A percentile compares a stretch with the other conserved stretches of the same genome.
phyloP scores from a whole-genome alignment of 2,113 vertebrate genomes.

The Circaetus gallicus region DNA sequence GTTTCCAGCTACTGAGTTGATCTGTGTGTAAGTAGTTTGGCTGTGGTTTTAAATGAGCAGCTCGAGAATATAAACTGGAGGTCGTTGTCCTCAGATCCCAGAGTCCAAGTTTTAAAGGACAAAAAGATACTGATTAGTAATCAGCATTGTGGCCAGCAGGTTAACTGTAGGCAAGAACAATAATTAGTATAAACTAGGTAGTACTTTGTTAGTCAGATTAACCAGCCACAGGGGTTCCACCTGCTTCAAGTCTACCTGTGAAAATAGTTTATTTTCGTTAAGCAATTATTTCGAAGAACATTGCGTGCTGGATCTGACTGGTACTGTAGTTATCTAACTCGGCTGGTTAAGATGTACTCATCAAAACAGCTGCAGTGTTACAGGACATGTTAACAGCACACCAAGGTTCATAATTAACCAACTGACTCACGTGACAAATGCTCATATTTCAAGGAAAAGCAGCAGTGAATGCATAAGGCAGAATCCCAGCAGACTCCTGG shows the following conservation, averaged over 20 bases:
- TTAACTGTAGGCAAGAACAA: neutral
- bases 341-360: neutral
- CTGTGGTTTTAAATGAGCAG: neutral
- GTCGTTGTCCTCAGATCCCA: neutral
- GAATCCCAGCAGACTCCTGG: neutral
- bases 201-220: neutral
- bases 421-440: neutral
- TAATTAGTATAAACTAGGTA: neutral
- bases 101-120: neutral
- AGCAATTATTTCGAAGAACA: neutral
- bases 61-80: neutral
- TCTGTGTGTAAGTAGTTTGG: neutral
- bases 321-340: neutral
- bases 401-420: constrained; percentile 26
- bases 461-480: neutral
- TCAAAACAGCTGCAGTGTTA: neutral
- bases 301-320: neutral
- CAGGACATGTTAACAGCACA: neutral
- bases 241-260: neutral
- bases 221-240: neutral
- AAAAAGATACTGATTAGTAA: neutral
- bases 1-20: neutral
- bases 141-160: neutral
- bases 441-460: neutral
- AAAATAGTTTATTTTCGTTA: neutral